These are phyloP conservation scores for Brachyhypopomus occidentalis DNA, from an alignment of 2,113 vertebrate species.

Conservation along the genomic window DNA sequence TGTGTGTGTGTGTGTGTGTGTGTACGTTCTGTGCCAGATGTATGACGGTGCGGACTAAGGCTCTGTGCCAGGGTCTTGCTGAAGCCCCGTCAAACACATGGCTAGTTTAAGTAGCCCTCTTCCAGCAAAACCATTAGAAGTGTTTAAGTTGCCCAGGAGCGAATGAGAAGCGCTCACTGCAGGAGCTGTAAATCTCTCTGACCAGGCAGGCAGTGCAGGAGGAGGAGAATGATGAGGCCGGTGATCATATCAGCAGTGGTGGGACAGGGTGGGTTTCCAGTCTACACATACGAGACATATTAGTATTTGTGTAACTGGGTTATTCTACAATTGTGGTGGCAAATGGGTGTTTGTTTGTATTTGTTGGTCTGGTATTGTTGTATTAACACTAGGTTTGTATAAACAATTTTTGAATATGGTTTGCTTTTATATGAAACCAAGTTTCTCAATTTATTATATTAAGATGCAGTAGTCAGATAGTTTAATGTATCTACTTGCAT, in stretches of 20 bases:
- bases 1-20: not conserved
- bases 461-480: no score
- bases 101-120: not conserved
- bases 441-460: no score
- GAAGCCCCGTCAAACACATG: not conserved
- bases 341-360: no score
- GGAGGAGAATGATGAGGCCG: not conserved
- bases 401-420: no score
- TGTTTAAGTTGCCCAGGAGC: conserved; percentile 25
- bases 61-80: not conserved
- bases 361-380: no score
- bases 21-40: not conserved
- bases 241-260: not conserved
- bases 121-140: conserved; percentile 35
- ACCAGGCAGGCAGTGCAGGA: not conserved
- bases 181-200: not conserved
- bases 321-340: no score
- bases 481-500: no score
- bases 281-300: no score
- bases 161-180: conserved; percentile 12
- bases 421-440: no score
- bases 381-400: no score
- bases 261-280: no score
- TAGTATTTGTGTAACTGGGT: no score
- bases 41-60: not conserved